phyloP scores from a whole-genome alignment of 2,113 vertebrate genomes.

The Campylorhamphus procurvoides region DNA sequence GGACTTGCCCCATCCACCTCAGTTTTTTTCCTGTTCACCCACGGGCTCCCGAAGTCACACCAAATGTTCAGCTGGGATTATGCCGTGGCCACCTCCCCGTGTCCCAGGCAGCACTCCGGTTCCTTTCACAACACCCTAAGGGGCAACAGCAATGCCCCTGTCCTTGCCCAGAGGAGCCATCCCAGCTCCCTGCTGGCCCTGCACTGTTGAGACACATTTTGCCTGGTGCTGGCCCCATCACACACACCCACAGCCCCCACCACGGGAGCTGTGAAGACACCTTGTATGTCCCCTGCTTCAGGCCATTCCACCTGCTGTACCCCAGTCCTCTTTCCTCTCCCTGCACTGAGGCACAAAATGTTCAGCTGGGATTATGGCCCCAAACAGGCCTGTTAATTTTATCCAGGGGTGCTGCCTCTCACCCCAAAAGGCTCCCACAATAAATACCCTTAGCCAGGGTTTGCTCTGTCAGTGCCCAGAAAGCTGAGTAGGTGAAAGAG shows the following conservation, averaged over 20 bases:
- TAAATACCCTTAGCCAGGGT: rapidly evolving
- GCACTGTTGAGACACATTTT: rapidly evolving
- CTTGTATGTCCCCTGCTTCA: background rate
- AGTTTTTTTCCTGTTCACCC: rapidly evolving
- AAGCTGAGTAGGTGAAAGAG: background rate
- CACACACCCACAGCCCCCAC: background rate
- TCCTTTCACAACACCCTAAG: too few species aligned
- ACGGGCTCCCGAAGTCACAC: background rate
- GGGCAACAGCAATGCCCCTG: too few species aligned
- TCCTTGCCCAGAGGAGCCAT: background rate
- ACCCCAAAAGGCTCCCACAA: background rate
- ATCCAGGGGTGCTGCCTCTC: background rate
- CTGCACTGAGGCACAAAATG: rapidly evolving
- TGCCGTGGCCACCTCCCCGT: rapidly evolving
- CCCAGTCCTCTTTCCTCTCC: background rate
- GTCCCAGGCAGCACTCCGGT: rapidly evolving
- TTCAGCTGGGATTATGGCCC: background rate
- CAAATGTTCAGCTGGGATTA: too few species aligned
- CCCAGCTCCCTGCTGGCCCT: background rate
- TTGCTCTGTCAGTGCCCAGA: background rate
- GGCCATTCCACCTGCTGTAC: background rate
- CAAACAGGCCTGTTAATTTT: background rate
- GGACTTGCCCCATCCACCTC: rapidly evolving
- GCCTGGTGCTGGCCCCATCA: too few species aligned
- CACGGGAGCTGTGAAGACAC: rapidly evolving